Base-by-base conservation (phyloP, 2,888 invertebrate genomes). In the Caenorhabditis macrosperma region DNA sequence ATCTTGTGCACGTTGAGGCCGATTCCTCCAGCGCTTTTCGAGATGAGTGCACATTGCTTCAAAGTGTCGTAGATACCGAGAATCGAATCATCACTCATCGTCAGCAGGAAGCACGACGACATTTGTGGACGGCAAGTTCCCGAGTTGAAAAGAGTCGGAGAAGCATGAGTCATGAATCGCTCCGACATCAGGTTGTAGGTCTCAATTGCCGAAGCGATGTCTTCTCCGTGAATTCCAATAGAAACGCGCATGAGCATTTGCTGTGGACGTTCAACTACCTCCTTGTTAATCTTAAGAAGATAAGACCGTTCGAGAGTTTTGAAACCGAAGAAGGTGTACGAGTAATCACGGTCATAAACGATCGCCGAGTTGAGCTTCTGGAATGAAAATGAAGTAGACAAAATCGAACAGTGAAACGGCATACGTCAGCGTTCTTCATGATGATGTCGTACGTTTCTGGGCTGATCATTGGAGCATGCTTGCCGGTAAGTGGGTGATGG, bases 321-420 rank as follows among this genome's bases (percentile, higher is more conserved):
- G 90, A 98, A 98, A n/a, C 98, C 99, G 93, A 99, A 99, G 91
- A 96, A 99, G 90, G 96, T 97, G 92, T 97, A 99, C 77, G 94
- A 94, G 91, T 95, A 99, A 92, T 99, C 99, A 86, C 98, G 93
- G 90, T 97, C 96, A 91, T 98, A 97, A 46, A 97, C 95, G 87
- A 99, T 96, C 22, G 96, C 94, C 0, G 97, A 96, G 91, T 99
- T 96, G 60, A 99, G 92, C 80, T 93, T 93, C 88, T 92, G 88
- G 79, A 89, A 61, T 7, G 22, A 28, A 22, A 50, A n/a, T 60
- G 0, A 30, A 9, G 24, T 5, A 17, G 15, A n/a, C 2, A 26
- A 26, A 17, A 4, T 35, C 15, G 33, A 15, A 54, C 4, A 24
- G 17, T n/a, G 17, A 5, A 35, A 41, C 10, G 9, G 55, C 90